phyloP scores from a whole-genome alignment of 2,888 invertebrate genomes.

The Amiota mariae region DNA sequence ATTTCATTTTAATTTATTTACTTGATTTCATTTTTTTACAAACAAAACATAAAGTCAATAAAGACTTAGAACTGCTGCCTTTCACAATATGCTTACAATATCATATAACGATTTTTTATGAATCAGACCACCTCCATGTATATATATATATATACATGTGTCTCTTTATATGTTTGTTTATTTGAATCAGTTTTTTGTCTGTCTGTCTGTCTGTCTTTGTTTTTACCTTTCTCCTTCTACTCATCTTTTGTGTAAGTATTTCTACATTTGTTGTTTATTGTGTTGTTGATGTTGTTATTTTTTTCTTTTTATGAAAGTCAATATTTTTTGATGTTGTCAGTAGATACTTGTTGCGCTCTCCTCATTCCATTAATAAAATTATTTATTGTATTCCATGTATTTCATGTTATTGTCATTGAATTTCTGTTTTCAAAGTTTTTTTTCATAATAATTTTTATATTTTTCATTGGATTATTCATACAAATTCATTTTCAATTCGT shows the following conservation, averaged over 20 bases:
- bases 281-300: slow-evolving; percentile 4
- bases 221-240: background rate
- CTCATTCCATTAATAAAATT: too few relatives aligned
- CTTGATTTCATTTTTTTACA: too few relatives aligned
- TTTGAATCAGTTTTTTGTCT: slow-evolving; percentile 10
- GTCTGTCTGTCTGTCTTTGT: slow-evolving; percentile 26
- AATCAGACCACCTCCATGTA: too few relatives aligned
- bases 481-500: background rate
- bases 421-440: slow-evolving; percentile 38
- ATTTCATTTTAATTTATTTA: too few relatives aligned
- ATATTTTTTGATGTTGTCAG: slow-evolving; percentile 10
- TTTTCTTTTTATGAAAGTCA: slow-evolving; percentile 28
- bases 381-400: background rate
- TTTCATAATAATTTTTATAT: slow-evolving; percentile 33
- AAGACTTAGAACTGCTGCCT: too few relatives aligned
- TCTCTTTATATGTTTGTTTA: background rate
- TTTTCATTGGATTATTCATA: background rate
- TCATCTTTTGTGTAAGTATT: too few relatives aligned
- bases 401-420: slow-evolving; percentile 43
- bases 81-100: too few relatives aligned
- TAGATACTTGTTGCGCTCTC: slow-evolving; percentile 36
- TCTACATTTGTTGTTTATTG: too few relatives aligned
- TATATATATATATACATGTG: too few relatives aligned
- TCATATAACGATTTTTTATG: too few relatives aligned
- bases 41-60: too few relatives aligned